Conservation (phyloP, 2,888 invertebrate species). For the Sphaeridia pumilis region DNA sequence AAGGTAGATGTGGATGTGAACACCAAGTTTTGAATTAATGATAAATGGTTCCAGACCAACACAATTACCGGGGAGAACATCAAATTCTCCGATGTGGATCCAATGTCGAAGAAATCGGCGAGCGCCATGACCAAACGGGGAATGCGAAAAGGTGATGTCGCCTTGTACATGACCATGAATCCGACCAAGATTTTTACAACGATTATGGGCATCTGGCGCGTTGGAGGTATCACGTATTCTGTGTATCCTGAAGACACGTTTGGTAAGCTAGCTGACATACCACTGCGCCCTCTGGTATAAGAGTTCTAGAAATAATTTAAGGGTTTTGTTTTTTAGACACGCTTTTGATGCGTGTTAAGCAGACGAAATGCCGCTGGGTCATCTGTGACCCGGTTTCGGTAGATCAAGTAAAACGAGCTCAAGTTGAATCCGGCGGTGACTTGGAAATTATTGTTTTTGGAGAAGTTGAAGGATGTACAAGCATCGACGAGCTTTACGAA, state of each 20-base stretch:
- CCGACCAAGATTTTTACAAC: constrained; percentile 9
- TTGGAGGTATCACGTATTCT: constrained; percentile 13
- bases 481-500: constrained; percentile 23
- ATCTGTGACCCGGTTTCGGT: constrained; percentile 25
- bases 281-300: neutral
- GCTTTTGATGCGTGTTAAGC: constrained; percentile 23
- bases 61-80: constrained; percentile 12
- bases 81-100: constrained; percentile 13
- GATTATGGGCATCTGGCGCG: constrained; percentile 15
- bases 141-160: constrained; percentile 10
- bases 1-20: neutral
- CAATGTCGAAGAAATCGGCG: constrained; percentile 8
- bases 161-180: constrained; percentile 11
- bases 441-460: constrained; percentile 28
- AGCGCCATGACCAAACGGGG: constrained; percentile 10
- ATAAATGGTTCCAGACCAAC: constrained; percentile 11
- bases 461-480: constrained; percentile 18
- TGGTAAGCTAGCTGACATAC: constrained; percentile 3
- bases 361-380: constrained; percentile 29
- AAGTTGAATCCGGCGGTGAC: constrained; percentile 17
- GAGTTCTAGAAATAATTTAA: neutral
- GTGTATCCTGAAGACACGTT: constrained; percentile 16
- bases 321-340: constrained; percentile 19
- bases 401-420: constrained; percentile 23
- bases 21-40: neutral